Percentiles rank a stretch among this genome's conserved stretches.
Evolutionary conservation across 2,797 vertebrate genomes (phyloP).

Genomic region (Halcyon chelicuti): DNA sequence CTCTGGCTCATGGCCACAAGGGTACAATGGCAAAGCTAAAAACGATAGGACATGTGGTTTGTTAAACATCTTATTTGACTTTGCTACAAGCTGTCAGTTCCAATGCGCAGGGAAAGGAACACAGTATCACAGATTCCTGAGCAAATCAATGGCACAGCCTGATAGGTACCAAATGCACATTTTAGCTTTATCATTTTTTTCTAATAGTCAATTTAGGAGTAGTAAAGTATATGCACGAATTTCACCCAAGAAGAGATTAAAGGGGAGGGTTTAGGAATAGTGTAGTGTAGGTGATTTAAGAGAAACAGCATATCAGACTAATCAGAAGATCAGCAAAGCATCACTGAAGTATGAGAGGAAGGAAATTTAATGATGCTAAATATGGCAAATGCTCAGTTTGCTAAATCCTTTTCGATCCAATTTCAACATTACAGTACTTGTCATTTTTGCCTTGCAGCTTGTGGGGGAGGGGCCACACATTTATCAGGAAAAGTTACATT

Average conservation of each 20-base stretch:
- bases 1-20: constrained; percentile 56
- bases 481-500: constrained; percentile 60
- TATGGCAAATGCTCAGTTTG: constrained; percentile 88
- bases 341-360: constrained; percentile 84
- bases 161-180: background rate
- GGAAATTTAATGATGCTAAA: constrained; percentile 90
- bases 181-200: constrained; percentile 6
- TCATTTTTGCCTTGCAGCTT: constrained; percentile 60
- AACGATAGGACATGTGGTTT: constrained; percentile 67
- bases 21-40: constrained; percentile 63
- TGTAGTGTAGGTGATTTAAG: constrained; percentile 79
- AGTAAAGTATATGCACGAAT: constrained; percentile 49
- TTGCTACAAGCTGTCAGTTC: constrained; percentile 63
- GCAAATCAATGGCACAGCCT: constrained; percentile 30
- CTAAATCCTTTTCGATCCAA: constrained; percentile 88
- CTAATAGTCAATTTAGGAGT: constrained; percentile 34
- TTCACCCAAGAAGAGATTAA: constrained; percentile 61
- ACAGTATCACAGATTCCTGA: constrained; percentile 28
- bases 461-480: constrained; percentile 12
- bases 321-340: constrained; percentile 86
- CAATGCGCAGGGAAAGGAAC: constrained; percentile 38
- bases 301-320: constrained; percentile 84
- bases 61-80: constrained; percentile 76
- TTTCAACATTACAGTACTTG: constrained; percentile 78
- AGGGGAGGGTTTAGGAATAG: constrained; percentile 36